Percentiles rank a stretch among this genome's conserved stretches.
phyloP scores from a whole-genome alignment of 23 tunicate genomes.

The Botrylloides violaceus region DNA sequence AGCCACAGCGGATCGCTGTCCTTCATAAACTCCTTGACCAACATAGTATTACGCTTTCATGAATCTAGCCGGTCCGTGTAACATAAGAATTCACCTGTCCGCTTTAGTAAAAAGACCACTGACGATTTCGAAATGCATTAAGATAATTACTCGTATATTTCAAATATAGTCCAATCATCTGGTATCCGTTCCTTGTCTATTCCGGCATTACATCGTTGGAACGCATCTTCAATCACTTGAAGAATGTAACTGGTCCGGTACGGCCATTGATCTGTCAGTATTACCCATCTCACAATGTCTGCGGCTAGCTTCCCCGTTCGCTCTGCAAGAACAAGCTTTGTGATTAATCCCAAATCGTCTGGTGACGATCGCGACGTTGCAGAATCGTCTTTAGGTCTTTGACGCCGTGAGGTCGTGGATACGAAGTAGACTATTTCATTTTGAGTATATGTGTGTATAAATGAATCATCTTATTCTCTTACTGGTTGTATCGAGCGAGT shows the following conservation, averaged over 20 bases:
- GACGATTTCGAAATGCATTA: not conserved
- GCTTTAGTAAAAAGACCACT: no score
- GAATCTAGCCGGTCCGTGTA: not conserved
- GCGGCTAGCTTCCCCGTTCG: slow-evolving; percentile 36
- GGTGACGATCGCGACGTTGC: no score
- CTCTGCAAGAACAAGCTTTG: slow-evolving; percentile 2
- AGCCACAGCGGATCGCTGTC: no score
- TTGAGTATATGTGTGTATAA: no score
- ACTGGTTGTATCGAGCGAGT: no score
- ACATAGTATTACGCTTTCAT: not conserved
- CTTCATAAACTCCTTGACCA: not conserved
- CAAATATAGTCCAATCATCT: slow-evolving; percentile 24
- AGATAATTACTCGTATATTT: slow-evolving; percentile 45
- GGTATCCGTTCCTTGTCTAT: slow-evolving; percentile 22
- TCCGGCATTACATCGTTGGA: slow-evolving; percentile 34
- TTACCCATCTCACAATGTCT: slow-evolving; percentile 66
- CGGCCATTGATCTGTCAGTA: slow-evolving; percentile 89
- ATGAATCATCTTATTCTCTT: no score
- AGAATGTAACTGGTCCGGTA: slow-evolving; percentile 69
- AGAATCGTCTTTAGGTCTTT: no score
- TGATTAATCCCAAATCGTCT: no score
- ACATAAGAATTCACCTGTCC: not conserved
- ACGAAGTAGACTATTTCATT: no score
- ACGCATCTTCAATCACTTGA: slow-evolving; percentile 86
- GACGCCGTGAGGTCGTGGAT: no score